A percentile compares a stretch with the other conserved stretches of the same genome.
Conservation (phyloP, 2,113 vertebrate species). For the Melanotaenia duboulayi region DNA sequence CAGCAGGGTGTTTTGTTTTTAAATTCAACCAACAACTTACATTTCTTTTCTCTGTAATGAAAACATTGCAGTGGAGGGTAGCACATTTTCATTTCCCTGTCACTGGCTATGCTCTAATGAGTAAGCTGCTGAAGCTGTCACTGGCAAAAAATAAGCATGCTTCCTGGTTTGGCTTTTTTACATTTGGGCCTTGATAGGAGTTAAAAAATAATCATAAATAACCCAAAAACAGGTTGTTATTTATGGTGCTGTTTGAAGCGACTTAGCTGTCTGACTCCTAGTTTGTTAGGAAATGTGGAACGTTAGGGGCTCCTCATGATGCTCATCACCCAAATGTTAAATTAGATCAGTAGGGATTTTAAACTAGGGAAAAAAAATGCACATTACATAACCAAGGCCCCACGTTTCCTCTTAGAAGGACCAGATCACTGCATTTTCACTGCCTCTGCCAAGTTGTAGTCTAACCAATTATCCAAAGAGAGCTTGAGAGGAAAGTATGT, state of each 20-base stretch:
- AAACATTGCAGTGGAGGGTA: conserved; percentile 35
- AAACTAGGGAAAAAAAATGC: conserved; percentile 37
- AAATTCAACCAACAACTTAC: conserved; percentile 28
- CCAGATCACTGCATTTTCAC: conserved; percentile 54
- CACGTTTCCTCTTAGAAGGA: conserved; percentile 59
- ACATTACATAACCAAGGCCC: conserved; percentile 63
- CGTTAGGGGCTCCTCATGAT: conserved; percentile 74
- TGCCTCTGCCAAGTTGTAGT: conserved; percentile 56
- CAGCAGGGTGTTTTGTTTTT: conserved; percentile 22
- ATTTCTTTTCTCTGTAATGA: conserved; percentile 19
- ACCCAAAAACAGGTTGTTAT: background rate
- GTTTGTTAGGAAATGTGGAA: conserved; percentile 65
- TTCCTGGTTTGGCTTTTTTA: conserved; percentile 24
- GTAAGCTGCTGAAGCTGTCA: conserved; percentile 29
- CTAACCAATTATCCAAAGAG: conserved; percentile 54
- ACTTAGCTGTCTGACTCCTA: conserved; percentile 25
- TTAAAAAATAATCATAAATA: too few relatives aligned
- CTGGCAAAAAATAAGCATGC: conserved; percentile 24
- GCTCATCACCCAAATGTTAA: conserved; percentile 73
- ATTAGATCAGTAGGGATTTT: conserved; percentile 73
- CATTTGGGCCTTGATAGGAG: conserved; percentile 2
- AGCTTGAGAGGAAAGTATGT: conserved; percentile 54
- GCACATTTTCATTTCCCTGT: conserved; percentile 61
- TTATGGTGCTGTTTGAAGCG: conserved; percentile 17
- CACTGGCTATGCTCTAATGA: conserved; percentile 18